phyloP scores from a whole-genome alignment of 1,140 invertebrate species.

The Capitella teleta region DNA sequence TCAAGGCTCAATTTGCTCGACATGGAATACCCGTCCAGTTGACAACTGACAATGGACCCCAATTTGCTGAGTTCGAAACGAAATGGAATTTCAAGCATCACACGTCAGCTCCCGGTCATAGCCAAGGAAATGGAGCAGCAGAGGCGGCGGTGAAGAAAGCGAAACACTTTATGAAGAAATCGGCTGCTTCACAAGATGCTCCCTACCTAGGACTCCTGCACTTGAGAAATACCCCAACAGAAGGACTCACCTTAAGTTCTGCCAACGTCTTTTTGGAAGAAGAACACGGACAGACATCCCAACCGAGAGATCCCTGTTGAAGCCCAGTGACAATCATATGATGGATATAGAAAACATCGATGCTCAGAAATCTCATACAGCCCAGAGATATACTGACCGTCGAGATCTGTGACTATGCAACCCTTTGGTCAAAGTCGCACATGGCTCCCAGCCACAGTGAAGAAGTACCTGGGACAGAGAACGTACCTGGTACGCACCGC shows the following conservation, averaged over 20 bases:
- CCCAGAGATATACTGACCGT: no score
- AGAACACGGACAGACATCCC: no score
- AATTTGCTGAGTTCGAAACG: background rate
- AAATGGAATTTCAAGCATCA: background rate
- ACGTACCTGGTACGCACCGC: no score
- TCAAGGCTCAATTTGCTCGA: conserved; percentile 4
- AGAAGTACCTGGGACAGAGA: no score
- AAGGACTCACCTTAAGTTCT: background rate
- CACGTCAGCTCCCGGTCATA: background rate
- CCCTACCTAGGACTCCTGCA: conserved; percentile 9
- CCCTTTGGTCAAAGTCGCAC: no score
- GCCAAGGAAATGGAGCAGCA: conserved; percentile 1
- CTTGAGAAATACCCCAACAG: conserved; percentile 11
- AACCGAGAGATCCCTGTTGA: no score
- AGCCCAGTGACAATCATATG: no score
- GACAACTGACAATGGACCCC: background rate
- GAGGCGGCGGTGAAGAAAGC: conserved; percentile 1
- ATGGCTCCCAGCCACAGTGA: no score
- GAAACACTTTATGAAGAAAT: background rate
- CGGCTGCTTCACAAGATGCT: background rate
- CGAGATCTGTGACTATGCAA: no score
- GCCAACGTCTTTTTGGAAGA: no score
- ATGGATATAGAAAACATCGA: no score
- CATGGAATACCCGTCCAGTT: conserved; percentile 6
- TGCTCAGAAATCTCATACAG: no score